phyloP scores from a whole-genome alignment of 2,797 vertebrate genomes.

The Gymnothorax reevesii region DNA sequence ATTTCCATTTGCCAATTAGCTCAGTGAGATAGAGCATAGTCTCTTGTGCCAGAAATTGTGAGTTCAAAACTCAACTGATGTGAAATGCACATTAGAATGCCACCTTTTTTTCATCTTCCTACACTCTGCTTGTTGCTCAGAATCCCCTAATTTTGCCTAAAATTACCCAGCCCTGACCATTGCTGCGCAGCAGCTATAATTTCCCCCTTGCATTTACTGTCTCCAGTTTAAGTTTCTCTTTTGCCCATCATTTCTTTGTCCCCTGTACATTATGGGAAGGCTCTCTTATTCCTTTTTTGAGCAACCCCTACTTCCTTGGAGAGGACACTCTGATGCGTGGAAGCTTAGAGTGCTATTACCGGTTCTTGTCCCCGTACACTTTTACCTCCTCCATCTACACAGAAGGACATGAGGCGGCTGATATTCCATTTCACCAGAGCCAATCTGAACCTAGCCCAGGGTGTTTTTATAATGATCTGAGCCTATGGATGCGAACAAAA shows the following conservation, averaged over 20 bases:
- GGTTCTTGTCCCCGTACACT: background rate
- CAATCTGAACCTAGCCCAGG: constrained; percentile 22
- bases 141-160: no score
- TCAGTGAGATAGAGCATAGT: no score
- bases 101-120: no score
- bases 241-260: background rate
- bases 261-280: background rate
- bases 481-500: background rate
- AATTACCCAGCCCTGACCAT: no score
- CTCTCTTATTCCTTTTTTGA: background rate
- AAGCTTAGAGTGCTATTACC: background rate
- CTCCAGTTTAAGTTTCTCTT: background rate
- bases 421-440: background rate
- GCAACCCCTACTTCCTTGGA: background rate
- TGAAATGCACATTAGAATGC: no score
- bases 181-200: no score
- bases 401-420: background rate
- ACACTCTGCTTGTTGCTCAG: no score
- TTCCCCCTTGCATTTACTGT: no score
- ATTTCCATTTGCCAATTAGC: no score
- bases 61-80: no score
- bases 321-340: background rate
- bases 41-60: no score
- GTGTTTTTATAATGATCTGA: constrained; percentile 25
- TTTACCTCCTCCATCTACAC: background rate